A percentile compares a stretch with the other conserved stretches of the same genome.
These are phyloP conservation scores for Morus bassanus DNA, from an alignment of 2,797 vertebrate species.

Conservation along the genomic window DNA sequence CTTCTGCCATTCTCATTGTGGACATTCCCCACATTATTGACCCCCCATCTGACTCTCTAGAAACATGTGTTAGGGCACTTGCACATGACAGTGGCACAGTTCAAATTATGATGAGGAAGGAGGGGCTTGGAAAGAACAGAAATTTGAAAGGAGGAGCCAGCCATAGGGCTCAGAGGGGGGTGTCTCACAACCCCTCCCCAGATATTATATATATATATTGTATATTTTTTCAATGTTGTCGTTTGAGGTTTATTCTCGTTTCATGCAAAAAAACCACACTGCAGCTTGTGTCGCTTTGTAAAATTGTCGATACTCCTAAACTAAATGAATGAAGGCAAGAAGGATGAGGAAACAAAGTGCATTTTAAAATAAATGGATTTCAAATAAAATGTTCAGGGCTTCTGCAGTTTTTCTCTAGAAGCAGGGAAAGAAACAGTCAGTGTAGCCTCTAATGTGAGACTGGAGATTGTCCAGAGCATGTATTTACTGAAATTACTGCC, in stretches of 20 bases:
- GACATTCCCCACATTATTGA: not conserved
- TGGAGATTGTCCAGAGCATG: not conserved
- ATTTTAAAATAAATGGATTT: slow-evolving; percentile 81
- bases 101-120: not conserved
- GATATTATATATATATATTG: slow-evolving; percentile 78
- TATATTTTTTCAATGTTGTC: slow-evolving; percentile 83
- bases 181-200: slow-evolving; percentile 23
- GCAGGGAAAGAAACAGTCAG: not conserved
- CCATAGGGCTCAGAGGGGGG: slow-evolving; percentile 23
- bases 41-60: slow-evolving; percentile 3
- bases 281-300: slow-evolving; percentile 74
- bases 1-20: slow-evolving; percentile 34
- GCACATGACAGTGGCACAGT: not conserved
- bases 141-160: not conserved
- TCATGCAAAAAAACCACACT: slow-evolving; percentile 51
- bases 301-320: slow-evolving; percentile 64
- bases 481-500: not conserved
- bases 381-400: slow-evolving; percentile 54
- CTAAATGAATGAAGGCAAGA: slow-evolving; percentile 30
- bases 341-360: slow-evolving; percentile 60
- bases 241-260: slow-evolving; percentile 73
- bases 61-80: not conserved
- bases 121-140: not conserved
- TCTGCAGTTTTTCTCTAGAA: not conserved
- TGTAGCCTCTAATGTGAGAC: not conserved